phyloP scores from a whole-genome alignment of 2,113 vertebrate genomes.

The Fulica atra region DNA sequence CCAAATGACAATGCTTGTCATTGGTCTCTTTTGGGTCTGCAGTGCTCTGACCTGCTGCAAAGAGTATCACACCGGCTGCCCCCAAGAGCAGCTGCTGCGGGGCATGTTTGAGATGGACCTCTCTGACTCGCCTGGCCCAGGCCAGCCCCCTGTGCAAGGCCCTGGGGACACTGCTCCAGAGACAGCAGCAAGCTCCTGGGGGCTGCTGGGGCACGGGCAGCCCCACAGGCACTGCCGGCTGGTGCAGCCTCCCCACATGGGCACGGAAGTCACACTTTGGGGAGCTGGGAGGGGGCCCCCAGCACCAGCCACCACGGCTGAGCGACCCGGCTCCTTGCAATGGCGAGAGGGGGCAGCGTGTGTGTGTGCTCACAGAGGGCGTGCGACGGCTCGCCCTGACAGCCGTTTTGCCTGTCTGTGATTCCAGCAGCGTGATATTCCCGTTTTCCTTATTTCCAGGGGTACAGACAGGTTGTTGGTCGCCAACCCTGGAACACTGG shows the following conservation, averaged over 20 bases:
- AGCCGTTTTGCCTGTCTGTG: neutral
- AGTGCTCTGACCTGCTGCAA: neutral
- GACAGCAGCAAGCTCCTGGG: neutral
- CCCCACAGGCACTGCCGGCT: neutral
- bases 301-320: neutral
- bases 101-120: neutral
- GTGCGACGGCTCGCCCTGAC: neutral
- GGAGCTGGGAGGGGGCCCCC: neutral
- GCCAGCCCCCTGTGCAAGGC: rapidly evolving
- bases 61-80: neutral
- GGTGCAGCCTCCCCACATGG: rapidly evolving
- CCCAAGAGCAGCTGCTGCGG: neutral
- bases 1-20: neutral
- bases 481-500: neutral
- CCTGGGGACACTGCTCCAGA: neutral
- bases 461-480: neutral
- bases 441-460: neutral
- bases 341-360: neutral
- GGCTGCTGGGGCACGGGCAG: rapidly evolving
- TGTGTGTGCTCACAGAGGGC: rapidly evolving
- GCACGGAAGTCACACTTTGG: rapidly evolving
- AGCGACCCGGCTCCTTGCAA: rapidly evolving
- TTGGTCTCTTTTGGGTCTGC: neutral
- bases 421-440: neutral
- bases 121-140: neutral